Base-by-base conservation (phyloP, 2,113 vertebrate species). In the Hippoglossus stenolepis region DNA sequence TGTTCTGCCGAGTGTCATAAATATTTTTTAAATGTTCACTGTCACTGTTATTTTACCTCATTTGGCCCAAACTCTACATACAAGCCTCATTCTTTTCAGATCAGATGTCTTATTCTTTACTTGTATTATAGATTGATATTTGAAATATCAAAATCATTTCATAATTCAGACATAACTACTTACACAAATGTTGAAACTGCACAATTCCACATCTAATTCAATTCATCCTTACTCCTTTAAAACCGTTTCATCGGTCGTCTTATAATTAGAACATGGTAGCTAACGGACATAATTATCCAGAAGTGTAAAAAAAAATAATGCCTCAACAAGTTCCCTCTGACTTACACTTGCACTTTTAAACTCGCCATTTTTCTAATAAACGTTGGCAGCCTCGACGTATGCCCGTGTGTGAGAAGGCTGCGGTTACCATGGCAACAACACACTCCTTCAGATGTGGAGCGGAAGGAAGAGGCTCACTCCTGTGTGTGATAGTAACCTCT, bases 351-450 rank as follows among this genome's bases (percentile, higher is more conserved):
- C 63, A 71, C 63, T 65, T 72, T 67, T 64, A 77, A 83, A 85
- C 59, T 60, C 66, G 67, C 21, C 35, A 4, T 78, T 75, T 75
- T 70, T 70, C 80, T 65, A 73, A 83, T 87, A 86, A 84, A 72
- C 15, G 24, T 65, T 53, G 21, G 79, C 66, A 59, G 65, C 77
- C 7, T 70, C 78, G 70, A 81, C 85, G 74, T 80, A 76, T 68
- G 76, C 89, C 74, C 61, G 40, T 77, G 56, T 82, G 78, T 69
- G 89, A 84, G 85, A 88, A 83, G 79, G 75, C 77, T 73, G 74
- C 1, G 53, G 92, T 93, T 91, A 9, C 90, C 85, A 91, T 92
- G 88, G 90, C 26, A 92, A 92, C 92, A 82, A 28, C 82, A 83
- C 64, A 85, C 72, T 85, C 83, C 66, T 51, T 88, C 67, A 73